These are phyloP conservation scores for Narcine bancroftii DNA, from an alignment of 2,113 vertebrate species.

Conservation along the genomic window DNA sequence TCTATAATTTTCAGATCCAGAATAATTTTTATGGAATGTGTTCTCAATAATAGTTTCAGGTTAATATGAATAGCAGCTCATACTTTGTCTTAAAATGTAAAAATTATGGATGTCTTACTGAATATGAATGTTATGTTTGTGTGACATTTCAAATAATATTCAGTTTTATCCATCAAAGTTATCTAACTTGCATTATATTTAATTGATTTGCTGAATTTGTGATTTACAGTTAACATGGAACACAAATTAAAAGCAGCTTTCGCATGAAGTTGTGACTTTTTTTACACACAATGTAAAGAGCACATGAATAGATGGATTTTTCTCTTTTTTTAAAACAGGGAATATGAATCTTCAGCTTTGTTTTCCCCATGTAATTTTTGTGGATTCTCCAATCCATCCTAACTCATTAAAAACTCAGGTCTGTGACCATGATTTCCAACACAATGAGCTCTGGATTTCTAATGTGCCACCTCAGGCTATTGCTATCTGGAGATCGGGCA, in stretches of 20 bases:
- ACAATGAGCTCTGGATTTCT: neutral
- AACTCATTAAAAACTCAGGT: neutral
- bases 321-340: neutral
- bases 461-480: constrained; percentile 2
- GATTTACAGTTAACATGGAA: neutral
- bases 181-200: neutral
- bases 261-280: neutral
- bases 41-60: neutral
- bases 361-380: neutral
- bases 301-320: neutral
- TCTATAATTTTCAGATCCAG: neutral
- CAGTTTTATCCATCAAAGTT: neutral
- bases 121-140: neutral
- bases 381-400: neutral
- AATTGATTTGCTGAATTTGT: neutral
- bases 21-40: neutral
- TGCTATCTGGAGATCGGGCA: constrained; percentile 19
- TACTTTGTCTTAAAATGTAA: neutral
- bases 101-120: neutral
- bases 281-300: neutral
- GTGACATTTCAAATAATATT: neutral
- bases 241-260: neutral
- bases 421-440: neutral
- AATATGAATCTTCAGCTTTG: neutral
- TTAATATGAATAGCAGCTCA: neutral